phyloP scores from a whole-genome alignment of 1,140 invertebrate genomes.

The Drosophila tani region DNA sequence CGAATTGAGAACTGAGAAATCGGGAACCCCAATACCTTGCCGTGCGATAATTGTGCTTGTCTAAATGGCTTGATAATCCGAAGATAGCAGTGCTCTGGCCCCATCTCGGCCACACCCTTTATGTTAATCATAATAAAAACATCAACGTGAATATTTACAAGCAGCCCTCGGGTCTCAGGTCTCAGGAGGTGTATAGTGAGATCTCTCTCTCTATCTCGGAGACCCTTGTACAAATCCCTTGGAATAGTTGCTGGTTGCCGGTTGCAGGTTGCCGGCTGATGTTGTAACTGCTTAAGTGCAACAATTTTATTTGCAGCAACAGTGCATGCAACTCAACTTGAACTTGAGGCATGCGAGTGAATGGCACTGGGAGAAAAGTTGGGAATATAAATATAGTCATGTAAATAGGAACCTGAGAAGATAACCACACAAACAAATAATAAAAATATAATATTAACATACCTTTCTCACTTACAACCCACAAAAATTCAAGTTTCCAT shows the following conservation, averaged over 20 bases:
- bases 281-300: constrained; percentile 75
- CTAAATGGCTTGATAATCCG: constrained; percentile 63
- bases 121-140: constrained; percentile 81
- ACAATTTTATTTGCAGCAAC: constrained; percentile 78
- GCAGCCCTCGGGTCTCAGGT: constrained; percentile 47
- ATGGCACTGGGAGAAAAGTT: constrained; percentile 41
- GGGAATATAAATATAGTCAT: no score
- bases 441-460: no score
- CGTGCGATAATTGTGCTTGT: constrained; percentile 59
- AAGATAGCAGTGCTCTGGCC: constrained; percentile 40
- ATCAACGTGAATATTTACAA: constrained; percentile 77
- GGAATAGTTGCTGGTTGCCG: constrained; percentile 44
- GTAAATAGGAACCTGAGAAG: no score
- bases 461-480: no score
- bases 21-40: background rate
- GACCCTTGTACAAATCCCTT: constrained; percentile 29
- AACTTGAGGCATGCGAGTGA: constrained; percentile 56
- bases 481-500: no score
- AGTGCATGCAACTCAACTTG: constrained; percentile 67
- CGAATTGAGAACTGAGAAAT: constrained; percentile 4
- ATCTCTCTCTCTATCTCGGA: constrained; percentile 10
- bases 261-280: constrained; percentile 37
- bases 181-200: constrained; percentile 16
- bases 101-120: constrained; percentile 57
- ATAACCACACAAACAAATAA: no score